phyloP scores from a whole-genome alignment of 2,888 invertebrate genomes.

The Slavum lentiscoides region DNA sequence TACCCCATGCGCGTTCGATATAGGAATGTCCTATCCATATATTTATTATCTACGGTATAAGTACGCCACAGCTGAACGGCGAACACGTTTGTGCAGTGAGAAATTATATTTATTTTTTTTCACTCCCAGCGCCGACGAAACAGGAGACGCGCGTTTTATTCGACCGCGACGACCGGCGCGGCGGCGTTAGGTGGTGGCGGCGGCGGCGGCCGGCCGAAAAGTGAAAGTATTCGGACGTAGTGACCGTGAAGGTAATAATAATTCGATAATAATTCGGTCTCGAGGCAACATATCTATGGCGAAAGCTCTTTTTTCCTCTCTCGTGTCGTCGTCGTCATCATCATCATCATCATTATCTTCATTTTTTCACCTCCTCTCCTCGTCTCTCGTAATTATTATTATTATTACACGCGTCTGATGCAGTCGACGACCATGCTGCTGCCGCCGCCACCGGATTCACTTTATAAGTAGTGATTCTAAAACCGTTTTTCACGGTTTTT shows the following conservation, averaged over 20 bases:
- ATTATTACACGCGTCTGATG: too few relatives aligned
- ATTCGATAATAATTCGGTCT: constrained; percentile 53
- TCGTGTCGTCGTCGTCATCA: constrained; percentile 30
- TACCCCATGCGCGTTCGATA: too few relatives aligned
- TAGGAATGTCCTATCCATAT: too few relatives aligned
- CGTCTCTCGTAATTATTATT: too few relatives aligned
- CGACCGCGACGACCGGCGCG: neutral
- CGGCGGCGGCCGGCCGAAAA: constrained; percentile 33
- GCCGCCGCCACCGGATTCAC: too few relatives aligned
- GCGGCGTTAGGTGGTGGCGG: neutral
- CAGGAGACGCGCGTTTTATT: neutral
- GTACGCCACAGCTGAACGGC: too few relatives aligned
- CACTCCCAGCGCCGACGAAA: neutral
- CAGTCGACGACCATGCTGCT: too few relatives aligned
- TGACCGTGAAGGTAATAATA: constrained; percentile 49
- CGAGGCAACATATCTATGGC: constrained; percentile 48
- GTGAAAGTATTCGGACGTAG: constrained; percentile 51
- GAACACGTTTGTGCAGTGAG: neutral
- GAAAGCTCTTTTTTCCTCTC: constrained; percentile 48
- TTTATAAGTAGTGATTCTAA: too few relatives aligned
- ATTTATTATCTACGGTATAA: too few relatives aligned
- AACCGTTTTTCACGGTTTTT: too few relatives aligned
- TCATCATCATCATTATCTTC: neutral
- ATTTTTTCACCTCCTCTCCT: constrained; percentile 15
- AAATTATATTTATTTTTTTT: neutral